Percentiles rank a stretch among this genome's conserved stretches.
phyloP scores from a whole-genome alignment of 2,797 vertebrate genomes.

The Schizopygopsis pylzovi region DNA sequence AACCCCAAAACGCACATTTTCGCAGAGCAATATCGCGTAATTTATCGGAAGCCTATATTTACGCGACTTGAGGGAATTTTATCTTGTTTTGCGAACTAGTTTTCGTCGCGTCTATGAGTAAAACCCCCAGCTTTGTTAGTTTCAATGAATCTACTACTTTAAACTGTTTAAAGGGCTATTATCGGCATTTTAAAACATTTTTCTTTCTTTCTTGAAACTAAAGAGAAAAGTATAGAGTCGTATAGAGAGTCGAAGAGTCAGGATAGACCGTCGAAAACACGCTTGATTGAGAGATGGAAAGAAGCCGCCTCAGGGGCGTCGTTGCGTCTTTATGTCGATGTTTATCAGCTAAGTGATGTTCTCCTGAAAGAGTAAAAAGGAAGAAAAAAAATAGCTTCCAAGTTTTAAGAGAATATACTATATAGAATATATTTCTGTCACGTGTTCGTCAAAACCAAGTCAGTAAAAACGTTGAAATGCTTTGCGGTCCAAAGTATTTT shows the following conservation, averaged over 20 bases:
- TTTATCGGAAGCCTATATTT: background rate
- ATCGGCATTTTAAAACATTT: too few species aligned
- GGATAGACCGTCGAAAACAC: background rate
- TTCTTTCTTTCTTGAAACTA: background rate
- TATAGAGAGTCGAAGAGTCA: too few species aligned
- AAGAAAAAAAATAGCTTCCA: background rate
- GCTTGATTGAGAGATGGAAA: background rate
- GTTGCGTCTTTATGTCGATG: conserved; percentile 23
- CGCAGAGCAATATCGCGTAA: background rate
- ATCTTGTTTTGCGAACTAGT: background rate
- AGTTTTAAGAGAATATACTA: background rate
- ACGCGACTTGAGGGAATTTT: background rate
- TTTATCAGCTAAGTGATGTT: background rate
- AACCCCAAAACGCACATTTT: background rate
- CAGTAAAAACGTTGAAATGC: background rate
- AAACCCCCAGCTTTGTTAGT: background rate
- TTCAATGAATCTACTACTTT: background rate
- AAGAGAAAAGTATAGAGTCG: background rate
- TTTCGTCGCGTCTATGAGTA: background rate
- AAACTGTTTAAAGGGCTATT: background rate
- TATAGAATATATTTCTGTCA: background rate
- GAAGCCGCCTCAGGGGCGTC: background rate
- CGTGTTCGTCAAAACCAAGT: background rate
- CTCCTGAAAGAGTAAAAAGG: background rate
- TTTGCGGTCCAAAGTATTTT: background rate